phyloP scores from a whole-genome alignment of 2,888 invertebrate genomes.

The Hymenopus coronatus region DNA sequence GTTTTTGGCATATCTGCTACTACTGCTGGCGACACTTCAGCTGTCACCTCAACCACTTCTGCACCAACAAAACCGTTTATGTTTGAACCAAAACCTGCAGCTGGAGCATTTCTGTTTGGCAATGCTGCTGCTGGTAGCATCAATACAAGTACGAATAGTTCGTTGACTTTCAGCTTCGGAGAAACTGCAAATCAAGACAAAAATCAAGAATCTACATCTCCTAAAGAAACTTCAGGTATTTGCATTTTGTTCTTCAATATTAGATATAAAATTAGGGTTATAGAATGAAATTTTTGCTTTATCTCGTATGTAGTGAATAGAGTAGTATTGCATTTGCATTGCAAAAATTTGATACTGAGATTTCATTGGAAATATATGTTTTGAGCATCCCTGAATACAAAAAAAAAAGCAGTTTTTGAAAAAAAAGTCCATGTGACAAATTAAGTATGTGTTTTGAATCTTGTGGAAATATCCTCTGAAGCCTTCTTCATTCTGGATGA shows the following conservation, averaged over 20 bases:
- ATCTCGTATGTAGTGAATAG: too few species aligned
- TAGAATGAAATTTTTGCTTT: too few species aligned
- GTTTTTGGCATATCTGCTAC: constrained; percentile 36
- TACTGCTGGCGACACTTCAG: constrained; percentile 10
- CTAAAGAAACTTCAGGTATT: neutral
- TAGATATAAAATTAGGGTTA: too few species aligned
- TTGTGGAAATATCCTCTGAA: too few species aligned
- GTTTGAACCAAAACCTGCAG: constrained; percentile 27
- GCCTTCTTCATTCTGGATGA: too few species aligned
- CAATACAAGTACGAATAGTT: constrained; percentile 28
- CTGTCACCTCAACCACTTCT: constrained; percentile 1
- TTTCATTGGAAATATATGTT: too few species aligned
- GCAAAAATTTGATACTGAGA: too few species aligned
- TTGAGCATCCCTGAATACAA: too few species aligned
- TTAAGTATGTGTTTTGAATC: too few species aligned
- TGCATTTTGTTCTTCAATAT: neutral
- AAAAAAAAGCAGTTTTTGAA: too few species aligned
- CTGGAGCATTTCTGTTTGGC: constrained; percentile 27
- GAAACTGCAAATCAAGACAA: neutral
- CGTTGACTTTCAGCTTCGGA: constrained; percentile 40
- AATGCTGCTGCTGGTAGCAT: neutral
- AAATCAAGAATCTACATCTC: neutral
- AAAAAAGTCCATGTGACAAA: too few species aligned
- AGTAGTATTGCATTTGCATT: too few species aligned
- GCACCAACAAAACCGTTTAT: constrained; percentile 1